Evolutionary conservation across 2,113 vertebrate genomes (phyloP).

Genomic region (Hipposideros armiger): DNA sequence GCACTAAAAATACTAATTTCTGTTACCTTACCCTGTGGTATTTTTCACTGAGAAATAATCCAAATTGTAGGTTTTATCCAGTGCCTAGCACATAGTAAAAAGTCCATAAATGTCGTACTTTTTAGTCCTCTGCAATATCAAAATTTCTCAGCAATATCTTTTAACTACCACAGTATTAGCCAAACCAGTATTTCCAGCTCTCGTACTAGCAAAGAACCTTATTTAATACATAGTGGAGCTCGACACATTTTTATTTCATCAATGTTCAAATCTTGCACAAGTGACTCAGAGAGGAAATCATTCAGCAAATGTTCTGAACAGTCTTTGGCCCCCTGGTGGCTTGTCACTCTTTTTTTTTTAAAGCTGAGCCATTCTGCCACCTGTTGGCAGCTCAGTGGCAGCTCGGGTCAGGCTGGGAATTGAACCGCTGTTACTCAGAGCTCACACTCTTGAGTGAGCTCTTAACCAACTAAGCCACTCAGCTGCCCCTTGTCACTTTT

Average conservation of each 20-base stretch:
- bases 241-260: background rate
- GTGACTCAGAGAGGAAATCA: constrained; percentile 30
- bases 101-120: background rate
- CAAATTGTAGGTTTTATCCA: background rate
- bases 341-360: constrained; percentile 32
- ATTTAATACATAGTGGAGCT: background rate
- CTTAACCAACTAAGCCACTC: too few species aligned
- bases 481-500: constrained; percentile 29
- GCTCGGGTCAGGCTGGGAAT: too few species aligned
- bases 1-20: background rate
- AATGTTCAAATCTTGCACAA: constrained; percentile 21
- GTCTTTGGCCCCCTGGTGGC: background rate
- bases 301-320: background rate
- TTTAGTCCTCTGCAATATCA: background rate
- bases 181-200: background rate
- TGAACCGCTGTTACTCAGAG: too few species aligned
- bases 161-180: background rate
- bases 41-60: constrained; percentile 46
- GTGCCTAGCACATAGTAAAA: background rate
- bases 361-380: too few species aligned
- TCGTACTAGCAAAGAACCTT: background rate
- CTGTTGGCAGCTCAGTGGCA: too few species aligned
- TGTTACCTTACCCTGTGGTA: background rate
- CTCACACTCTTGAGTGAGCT: too few species aligned
- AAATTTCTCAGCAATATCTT: constrained; percentile 8